Base-by-base conservation (phyloP, 2,888 invertebrate species). In the Siphonodentalium dalli region DNA sequence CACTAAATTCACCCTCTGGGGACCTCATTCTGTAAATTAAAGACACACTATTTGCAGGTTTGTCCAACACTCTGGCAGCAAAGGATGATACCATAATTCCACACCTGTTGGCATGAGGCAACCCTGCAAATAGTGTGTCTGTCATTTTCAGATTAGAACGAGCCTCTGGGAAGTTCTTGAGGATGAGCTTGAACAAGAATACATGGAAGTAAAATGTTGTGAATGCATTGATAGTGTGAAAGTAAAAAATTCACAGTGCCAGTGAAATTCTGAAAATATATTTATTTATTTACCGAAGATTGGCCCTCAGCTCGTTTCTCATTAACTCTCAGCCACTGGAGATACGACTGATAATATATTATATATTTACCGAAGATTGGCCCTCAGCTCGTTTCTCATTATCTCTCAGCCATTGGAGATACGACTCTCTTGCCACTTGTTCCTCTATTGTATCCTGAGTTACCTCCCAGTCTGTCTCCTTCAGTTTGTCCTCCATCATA, bases 371-470 rank as follows among this genome's bases (percentile, higher is more conserved):
- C 40, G 71, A 57, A 28, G 61, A 62, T 37, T 58, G 67, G 24
- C 65, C 50, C 28, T 68, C 63, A 24, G 68, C 69, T 21, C 67
- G 55, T 33, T 73, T 74, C 60, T 79, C 78, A 63, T 78, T 77
- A 48, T 80, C 81, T 35, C 70, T 85, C 41, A 90, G 83, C 88
- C 89, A 92, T 77, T 91, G 90, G 41, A 91, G 85, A 81, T 91
- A 92, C 34, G 90, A 91, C 81, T 92, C 91, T 15, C 91, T 84
- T 5, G 92, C 91, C 15, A 91, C 90, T 83, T 92, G 91, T 77
- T 92, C 91, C 74, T 91, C 90, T 50, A 93, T 88, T n/a, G 90
- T 90, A 79, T 92, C 91, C 77, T 91, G 91, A 0, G 93, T 93
- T 8, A 92, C 90, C 80, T 93, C 92, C 91, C 91, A 92, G 81